phyloP scores from a whole-genome alignment of 2,797 vertebrate genomes.

The Lates japonicus region DNA sequence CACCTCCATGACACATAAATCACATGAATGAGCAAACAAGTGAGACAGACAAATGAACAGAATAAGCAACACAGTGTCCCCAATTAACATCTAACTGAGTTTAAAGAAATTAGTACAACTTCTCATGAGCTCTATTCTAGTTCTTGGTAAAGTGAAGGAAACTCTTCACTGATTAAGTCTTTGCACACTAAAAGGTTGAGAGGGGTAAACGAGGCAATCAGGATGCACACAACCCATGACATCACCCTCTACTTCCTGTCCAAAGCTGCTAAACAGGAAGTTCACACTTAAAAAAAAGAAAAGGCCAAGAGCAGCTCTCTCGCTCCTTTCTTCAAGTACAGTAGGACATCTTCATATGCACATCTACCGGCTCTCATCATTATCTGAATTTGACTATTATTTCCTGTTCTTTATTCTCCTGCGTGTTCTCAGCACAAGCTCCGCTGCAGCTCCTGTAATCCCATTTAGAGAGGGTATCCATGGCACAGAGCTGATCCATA shows the following conservation, averaged over 20 bases:
- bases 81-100: conserved; percentile 19
- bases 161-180: conserved; percentile 11
- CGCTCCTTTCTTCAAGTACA: conserved; percentile 22
- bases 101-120: neutral
- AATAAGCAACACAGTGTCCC: conserved; percentile 6
- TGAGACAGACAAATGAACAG: neutral
- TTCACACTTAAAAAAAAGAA: conserved; percentile 13
- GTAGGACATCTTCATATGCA: conserved; percentile 4
- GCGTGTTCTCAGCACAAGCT: conserved; percentile 19
- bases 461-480: conserved; percentile 40
- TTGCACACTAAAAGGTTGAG: conserved; percentile 1
- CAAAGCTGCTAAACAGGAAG: conserved; percentile 59
- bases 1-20: conserved; percentile 3
- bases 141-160: conserved; percentile 9
- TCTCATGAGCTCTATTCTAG: neutral
- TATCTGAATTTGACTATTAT: neutral
- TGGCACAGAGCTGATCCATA: conserved; percentile 14
- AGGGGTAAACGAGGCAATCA: conserved; percentile 15
- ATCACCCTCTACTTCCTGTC: conserved; percentile 62
- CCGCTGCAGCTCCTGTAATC: conserved; percentile 42
- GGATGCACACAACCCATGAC: conserved; percentile 39
- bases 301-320: conserved; percentile 47
- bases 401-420: conserved; percentile 20
- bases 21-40: conserved; percentile 15
- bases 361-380: conserved; percentile 14